A percentile compares a stretch with the other conserved stretches of the same genome.
These are phyloP conservation scores for Epinotia demarniana DNA, from an alignment of 2,888 invertebrate species.

Conservation along the genomic window DNA sequence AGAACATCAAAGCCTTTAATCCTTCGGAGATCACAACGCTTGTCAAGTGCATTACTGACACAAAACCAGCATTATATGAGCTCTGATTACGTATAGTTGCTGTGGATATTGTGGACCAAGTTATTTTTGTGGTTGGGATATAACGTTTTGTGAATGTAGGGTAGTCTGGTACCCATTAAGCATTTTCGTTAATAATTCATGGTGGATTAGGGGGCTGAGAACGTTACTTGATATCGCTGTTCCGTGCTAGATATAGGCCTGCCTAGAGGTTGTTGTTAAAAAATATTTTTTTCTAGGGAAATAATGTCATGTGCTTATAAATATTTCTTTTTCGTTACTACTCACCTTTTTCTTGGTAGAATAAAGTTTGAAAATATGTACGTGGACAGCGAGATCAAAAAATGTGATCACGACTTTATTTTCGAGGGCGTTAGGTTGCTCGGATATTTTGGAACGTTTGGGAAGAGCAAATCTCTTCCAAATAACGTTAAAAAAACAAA, in stretches of 20 bases:
- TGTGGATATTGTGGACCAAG: background rate
- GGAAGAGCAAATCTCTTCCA: too few relatives aligned
- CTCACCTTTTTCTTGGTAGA: too few relatives aligned
- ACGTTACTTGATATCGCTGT: slow-evolving; percentile 4
- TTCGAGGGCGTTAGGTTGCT: too few relatives aligned
- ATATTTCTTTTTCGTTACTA: too few relatives aligned
- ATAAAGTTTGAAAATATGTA: too few relatives aligned
- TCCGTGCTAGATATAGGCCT: background rate
- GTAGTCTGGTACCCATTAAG: slow-evolving; percentile 17
- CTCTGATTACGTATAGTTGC: background rate
- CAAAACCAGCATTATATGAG: background rate
- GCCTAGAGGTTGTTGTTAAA: too few relatives aligned
- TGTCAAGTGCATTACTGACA: background rate
- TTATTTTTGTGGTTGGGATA: background rate
- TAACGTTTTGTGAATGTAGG: background rate
- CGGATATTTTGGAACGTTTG: too few relatives aligned
- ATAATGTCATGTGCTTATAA: too few relatives aligned
- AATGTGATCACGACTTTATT: too few relatives aligned
- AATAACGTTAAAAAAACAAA: too few relatives aligned
- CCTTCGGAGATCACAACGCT: slow-evolving; percentile 1
- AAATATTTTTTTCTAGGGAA: too few relatives aligned
- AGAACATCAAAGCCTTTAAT: slow-evolving; percentile 4
- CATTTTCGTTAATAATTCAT: slow-evolving; percentile 20
- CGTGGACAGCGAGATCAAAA: too few relatives aligned
- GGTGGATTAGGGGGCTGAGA: slow-evolving; percentile 6